A percentile compares a stretch with the other conserved stretches of the same genome.
Conservation (phyloP, 2,113 vertebrate species). For the Lagenorhynchus albirostris region DNA sequence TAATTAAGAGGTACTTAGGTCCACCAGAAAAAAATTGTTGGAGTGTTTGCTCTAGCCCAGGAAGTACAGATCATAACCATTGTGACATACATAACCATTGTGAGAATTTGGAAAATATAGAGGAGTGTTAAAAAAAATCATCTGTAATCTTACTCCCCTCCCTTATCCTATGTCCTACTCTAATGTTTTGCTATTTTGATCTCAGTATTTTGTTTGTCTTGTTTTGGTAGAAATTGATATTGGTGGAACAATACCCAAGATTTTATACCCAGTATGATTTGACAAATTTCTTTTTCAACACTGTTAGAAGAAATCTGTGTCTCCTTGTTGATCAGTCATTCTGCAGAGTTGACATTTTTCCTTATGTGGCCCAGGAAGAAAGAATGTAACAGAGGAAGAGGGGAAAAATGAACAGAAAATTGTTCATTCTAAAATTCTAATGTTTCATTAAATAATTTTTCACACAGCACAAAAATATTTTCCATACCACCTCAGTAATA, state of each 20-base stretch:
- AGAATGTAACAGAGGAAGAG: neutral
- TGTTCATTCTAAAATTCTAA: slow-evolving; percentile 24
- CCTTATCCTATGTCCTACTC: neutral
- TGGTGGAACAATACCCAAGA: neutral
- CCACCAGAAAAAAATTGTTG: neutral
- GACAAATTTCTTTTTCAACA: neutral
- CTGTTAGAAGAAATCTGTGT: neutral
- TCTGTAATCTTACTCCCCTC: neutral
- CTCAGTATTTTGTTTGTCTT: slow-evolving; percentile 30
- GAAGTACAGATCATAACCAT: neutral
- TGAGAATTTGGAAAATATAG: slow-evolving; percentile 27
- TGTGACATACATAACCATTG: neutral
- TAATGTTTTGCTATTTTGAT: slow-evolving; percentile 16
- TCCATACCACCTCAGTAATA: neutral
- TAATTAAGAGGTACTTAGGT: neutral
- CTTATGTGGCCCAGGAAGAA: neutral
- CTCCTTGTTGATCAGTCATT: neutral
- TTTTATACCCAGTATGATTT: neutral
- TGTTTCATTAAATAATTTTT: slow-evolving; percentile 19
- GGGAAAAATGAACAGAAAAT: neutral
- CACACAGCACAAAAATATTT: neutral
- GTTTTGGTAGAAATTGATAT: slow-evolving; percentile 42
- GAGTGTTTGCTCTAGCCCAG: neutral
- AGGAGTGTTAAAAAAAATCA: neutral
- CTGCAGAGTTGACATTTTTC: slow-evolving; percentile 7